Conservation (phyloP, 2,888 invertebrate species). For the Alloscopus bannaensis region DNA sequence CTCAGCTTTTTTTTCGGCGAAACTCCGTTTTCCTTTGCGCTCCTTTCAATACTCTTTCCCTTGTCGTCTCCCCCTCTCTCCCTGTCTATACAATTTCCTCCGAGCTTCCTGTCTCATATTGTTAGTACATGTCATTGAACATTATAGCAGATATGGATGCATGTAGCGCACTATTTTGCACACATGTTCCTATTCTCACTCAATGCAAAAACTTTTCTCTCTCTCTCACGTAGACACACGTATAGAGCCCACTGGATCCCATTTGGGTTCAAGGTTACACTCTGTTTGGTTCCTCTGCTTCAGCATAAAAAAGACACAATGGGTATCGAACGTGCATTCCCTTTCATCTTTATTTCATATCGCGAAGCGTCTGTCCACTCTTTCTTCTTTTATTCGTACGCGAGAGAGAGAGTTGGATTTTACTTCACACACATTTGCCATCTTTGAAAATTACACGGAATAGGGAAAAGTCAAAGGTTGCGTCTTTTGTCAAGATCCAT, state of each 20-base stretch:
- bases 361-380: not conserved
- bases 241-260: no score
- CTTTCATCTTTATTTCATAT: constrained; percentile 7
- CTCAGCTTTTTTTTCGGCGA: constrained; percentile 26
- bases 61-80: no score
- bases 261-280: constrained; percentile 37
- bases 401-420: not conserved
- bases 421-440: not conserved
- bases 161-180: constrained; percentile 2
- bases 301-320: constrained; percentile 5
- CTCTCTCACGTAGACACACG: not conserved
- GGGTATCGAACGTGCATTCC: constrained; percentile 7
- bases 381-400: not conserved
- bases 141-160: not conserved
- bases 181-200: constrained; percentile 1
- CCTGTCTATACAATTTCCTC: constrained; percentile 52
- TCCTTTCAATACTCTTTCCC: constrained; percentile 35
- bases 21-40: constrained; percentile 30
- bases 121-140: constrained; percentile 8
- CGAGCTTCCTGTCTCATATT: constrained; percentile 49
- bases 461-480: constrained; percentile 24
- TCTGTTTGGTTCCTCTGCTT: constrained; percentile 10
- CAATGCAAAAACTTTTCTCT: not conserved
- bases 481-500: no score
- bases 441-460: not conserved